Evolutionary conservation across 2,113 vertebrate species (phyloP).

Genomic region (Scatophagus argus): DNA sequence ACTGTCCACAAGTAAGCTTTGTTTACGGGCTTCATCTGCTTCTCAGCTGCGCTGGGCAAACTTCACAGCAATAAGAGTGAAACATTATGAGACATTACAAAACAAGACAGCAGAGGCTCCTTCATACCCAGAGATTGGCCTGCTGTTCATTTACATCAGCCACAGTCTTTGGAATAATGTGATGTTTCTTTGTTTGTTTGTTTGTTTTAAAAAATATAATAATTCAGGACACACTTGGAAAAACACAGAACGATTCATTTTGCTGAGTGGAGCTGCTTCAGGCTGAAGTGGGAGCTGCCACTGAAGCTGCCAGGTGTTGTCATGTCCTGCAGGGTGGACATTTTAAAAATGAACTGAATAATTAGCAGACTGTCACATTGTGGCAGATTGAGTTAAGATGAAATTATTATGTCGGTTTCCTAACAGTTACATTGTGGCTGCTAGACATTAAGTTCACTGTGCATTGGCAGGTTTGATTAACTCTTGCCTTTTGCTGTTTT

Average conservation of each 20-base stretch:
- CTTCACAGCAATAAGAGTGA: neutral
- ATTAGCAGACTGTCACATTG: constrained; percentile 36
- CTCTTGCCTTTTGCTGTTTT: neutral
- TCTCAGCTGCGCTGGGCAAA: constrained; percentile 12
- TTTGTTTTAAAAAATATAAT: no score
- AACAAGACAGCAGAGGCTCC: neutral
- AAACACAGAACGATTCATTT: neutral
- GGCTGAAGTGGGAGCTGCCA: neutral
- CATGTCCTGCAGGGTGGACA: constrained; percentile 32
- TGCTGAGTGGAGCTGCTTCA: neutral
- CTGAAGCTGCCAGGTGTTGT: constrained; percentile 27
- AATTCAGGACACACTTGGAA: neutral
- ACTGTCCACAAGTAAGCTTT: constrained; percentile 4
- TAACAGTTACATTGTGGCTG: neutral
- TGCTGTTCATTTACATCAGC: no score
- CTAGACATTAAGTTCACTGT: constrained; percentile 1
- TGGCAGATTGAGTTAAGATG: constrained; percentile 19
- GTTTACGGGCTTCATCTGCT: constrained; percentile 46
- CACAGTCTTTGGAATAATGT: neutral
- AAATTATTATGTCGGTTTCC: constrained; percentile 3
- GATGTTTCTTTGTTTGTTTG: no score
- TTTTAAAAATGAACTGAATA: constrained; percentile 33
- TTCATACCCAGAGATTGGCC: neutral
- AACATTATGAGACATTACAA: neutral
- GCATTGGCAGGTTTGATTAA: neutral